These are phyloP conservation scores for Triplophysa dalaica DNA, from an alignment of 2,113 vertebrate genomes.

Conservation along the genomic window DNA sequence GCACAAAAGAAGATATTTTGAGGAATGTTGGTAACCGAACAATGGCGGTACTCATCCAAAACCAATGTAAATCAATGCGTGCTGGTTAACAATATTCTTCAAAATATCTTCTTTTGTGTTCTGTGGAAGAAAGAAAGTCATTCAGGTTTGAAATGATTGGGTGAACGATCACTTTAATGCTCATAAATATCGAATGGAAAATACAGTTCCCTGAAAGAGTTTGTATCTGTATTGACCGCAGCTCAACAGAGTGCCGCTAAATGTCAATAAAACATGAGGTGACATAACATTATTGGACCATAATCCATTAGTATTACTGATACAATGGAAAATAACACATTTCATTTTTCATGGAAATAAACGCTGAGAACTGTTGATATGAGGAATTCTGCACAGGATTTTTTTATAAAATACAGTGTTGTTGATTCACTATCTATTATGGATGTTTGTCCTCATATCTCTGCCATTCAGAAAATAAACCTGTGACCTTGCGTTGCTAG, in stretches of 20 bases:
- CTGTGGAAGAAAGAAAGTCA: too few relatives aligned
- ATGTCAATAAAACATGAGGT: conserved; percentile 28
- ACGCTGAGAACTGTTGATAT: neutral
- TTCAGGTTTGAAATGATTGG: too few relatives aligned
- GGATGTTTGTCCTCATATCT: conserved; percentile 8
- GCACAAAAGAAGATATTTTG: too few relatives aligned
- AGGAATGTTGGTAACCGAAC: too few relatives aligned
- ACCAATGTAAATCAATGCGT: too few relatives aligned
- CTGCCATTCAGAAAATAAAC: too few relatives aligned
- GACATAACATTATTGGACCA: neutral
- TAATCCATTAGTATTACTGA: conserved; percentile 17
- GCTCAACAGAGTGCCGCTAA: neutral
- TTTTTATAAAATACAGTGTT: neutral
- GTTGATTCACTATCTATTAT: conserved; percentile 13
- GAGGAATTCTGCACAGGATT: neutral
- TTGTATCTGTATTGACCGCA: conserved; percentile 10
- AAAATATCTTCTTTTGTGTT: too few relatives aligned
- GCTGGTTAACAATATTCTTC: too few relatives aligned
- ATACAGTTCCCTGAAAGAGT: neutral
- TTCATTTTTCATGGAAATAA: neutral
- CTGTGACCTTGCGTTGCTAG: too few relatives aligned
- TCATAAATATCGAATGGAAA: neutral
- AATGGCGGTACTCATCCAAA: too few relatives aligned
- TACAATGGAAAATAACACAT: conserved; percentile 27
- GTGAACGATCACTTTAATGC: too few relatives aligned